A percentile compares a stretch with the other conserved stretches of the same genome.
These are phyloP conservation scores for Poeciliopsis turneri DNA, from an alignment of 2,797 vertebrate genomes.

Conservation along the genomic window DNA sequence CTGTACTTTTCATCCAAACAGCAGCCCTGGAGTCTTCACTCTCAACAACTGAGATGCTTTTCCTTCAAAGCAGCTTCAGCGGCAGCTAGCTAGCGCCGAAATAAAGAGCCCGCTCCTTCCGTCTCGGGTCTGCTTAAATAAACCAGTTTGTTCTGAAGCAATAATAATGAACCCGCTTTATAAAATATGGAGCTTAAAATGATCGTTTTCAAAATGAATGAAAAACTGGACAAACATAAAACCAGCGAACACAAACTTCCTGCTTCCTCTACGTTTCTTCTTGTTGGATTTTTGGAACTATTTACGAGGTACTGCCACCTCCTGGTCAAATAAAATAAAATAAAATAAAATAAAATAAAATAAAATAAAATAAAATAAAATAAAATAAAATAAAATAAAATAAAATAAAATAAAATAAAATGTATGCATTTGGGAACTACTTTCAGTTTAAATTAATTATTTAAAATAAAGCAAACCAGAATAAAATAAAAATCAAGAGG, in stretches of 20 bases:
- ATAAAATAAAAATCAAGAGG: neutral
- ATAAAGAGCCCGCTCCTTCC: neutral
- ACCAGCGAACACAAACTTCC: slow-evolving; percentile 41
- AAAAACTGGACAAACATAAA: slow-evolving; percentile 37
- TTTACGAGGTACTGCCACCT: neutral
- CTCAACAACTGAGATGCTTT: neutral
- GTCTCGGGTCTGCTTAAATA: neutral
- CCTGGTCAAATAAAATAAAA: neutral
- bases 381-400: neutral
- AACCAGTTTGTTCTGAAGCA: neutral
- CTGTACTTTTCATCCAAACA: slow-evolving; percentile 64
- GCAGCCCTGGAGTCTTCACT: neutral
- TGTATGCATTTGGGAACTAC: neutral
- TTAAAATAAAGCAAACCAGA: neutral
- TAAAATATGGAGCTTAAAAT: neutral
- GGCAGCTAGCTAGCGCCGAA: slow-evolving; percentile 23
- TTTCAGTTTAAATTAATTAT: neutral
- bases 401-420: neutral
- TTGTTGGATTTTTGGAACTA: neutral
- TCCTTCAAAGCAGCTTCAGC: slow-evolving; percentile 3
- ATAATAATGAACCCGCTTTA: neutral
- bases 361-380: neutral
- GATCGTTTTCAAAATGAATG: slow-evolving; percentile 29
- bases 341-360: neutral
- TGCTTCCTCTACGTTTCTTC: slow-evolving; percentile 25